Percentiles rank a stretch among this genome's conserved stretches.
phyloP scores from a whole-genome alignment of 92 coral and sea anemone genomes.

The Isaurus tuberculatus region DNA sequence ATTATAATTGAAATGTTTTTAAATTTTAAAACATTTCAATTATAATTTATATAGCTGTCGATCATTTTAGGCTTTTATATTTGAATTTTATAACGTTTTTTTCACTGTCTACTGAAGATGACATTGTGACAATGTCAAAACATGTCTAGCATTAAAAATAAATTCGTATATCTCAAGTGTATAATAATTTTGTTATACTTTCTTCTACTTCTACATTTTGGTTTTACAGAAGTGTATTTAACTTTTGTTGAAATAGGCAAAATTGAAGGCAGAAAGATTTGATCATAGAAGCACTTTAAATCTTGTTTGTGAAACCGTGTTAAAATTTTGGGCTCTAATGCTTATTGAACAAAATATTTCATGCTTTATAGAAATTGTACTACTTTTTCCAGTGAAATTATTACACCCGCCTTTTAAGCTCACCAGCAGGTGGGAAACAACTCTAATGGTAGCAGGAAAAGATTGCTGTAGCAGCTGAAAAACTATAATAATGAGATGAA shows the following conservation, averaged over 20 bases:
- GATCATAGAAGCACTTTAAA: not conserved
- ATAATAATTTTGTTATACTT: not conserved
- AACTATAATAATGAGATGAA: no score
- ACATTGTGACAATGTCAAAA: no score
- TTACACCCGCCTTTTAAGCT: slow-evolving; percentile 1
- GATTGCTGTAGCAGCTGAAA: not conserved
- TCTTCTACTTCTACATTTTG: not conserved
- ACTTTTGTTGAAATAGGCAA: not conserved
- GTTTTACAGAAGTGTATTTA: not conserved
- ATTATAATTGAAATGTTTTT: no score
- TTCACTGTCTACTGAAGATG: no score
- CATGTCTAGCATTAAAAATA: no score
- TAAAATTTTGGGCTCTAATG: not conserved
- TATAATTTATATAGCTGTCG: no score
- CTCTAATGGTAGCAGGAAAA: not conserved
- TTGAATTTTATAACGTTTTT: no score
- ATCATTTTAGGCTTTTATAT: no score
- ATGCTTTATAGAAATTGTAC: not conserved
- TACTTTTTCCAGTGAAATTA: not conserved
- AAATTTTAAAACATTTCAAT: no score
- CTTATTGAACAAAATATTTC: not conserved
- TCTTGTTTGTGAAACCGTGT: slow-evolving; percentile 1
- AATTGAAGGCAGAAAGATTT: no score
- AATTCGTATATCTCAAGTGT: no score
- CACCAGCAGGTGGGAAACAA: not conserved